phyloP scores from a whole-genome alignment of 2,888 invertebrate species.

The Scaeva pyrastri region DNA sequence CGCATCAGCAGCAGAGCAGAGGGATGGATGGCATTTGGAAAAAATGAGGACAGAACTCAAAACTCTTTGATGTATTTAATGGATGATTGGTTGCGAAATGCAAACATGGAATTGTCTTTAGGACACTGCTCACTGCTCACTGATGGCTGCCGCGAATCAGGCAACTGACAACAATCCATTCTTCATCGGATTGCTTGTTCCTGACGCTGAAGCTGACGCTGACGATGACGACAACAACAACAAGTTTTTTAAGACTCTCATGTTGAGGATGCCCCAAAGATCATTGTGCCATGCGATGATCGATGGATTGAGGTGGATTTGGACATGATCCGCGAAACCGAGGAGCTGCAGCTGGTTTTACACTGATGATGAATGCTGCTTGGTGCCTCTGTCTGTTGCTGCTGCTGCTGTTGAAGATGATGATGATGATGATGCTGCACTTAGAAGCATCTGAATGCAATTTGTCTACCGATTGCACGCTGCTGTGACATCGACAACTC shows the following conservation, averaged over 20 bases:
- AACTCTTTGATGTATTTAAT: conserved; percentile 76
- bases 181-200: conserved; percentile 63
- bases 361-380: conserved; percentile 37
- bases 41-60: conserved; percentile 34
- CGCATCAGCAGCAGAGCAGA: background rate
- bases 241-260: conserved; percentile 23
- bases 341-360: conserved; percentile 72
- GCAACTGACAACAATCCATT: conserved; percentile 66
- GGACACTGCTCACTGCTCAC: conserved; percentile 60
- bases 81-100: conserved; percentile 76
- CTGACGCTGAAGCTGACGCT: conserved; percentile 16
- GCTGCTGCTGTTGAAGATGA: conserved; percentile 20
- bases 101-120: conserved; percentile 76
- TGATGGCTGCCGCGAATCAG: conserved; percentile 18
- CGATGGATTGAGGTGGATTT: conserved; percentile 72
- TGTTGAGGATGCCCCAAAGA: conserved; percentile 60
- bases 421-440: conserved; percentile 52
- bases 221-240: conserved; percentile 29
- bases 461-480: conserved; percentile 59
- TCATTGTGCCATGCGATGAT: conserved; percentile 69
- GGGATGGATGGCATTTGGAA: conserved; percentile 37
- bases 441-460: conserved; percentile 62
- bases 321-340: conserved; percentile 64
- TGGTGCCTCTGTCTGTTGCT: conserved; percentile 23
- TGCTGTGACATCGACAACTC: conserved; percentile 70